Percentiles rank a stretch among this genome's conserved stretches.
Evolutionary conservation across 2,113 vertebrate genomes (phyloP).

Genomic region (Osmerus mordax): DNA sequence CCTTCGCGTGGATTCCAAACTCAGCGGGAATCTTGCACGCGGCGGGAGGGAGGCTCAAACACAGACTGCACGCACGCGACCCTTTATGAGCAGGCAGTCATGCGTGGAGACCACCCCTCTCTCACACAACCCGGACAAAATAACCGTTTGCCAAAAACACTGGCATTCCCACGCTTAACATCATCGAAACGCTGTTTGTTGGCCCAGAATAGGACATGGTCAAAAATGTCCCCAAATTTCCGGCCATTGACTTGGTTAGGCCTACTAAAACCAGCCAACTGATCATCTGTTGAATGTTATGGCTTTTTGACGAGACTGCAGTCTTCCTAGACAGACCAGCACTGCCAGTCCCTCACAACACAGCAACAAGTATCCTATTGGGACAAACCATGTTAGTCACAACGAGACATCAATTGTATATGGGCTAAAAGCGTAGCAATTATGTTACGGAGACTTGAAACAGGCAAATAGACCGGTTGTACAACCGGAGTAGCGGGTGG

Average conservation of each 20-base stretch:
- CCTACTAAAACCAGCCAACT: too few relatives aligned
- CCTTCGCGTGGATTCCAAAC: slow-evolving; percentile 2
- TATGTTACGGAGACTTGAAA: too few relatives aligned
- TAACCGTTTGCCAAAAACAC: slow-evolving; percentile 11
- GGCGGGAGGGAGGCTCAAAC: slow-evolving; percentile 19
- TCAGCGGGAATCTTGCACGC: neutral
- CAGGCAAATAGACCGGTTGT: too few relatives aligned
- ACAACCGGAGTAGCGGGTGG: too few relatives aligned
- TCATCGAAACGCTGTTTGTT: neutral
- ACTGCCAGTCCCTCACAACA: neutral
- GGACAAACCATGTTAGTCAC: too few relatives aligned
- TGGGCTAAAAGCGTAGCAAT: too few relatives aligned
- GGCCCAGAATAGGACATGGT: neutral
- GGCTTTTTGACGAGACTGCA: too few relatives aligned
- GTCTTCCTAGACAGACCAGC: neutral
- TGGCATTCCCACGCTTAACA: slow-evolving; percentile 6
- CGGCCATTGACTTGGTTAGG: neutral
- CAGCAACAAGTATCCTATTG: neutral
- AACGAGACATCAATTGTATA: too few relatives aligned
- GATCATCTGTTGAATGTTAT: too few relatives aligned
- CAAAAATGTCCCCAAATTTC: neutral
- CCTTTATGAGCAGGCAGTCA: slow-evolving; percentile 26
- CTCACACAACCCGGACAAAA: slow-evolving; percentile 12
- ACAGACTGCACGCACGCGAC: slow-evolving; percentile 30
- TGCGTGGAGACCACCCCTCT: slow-evolving; percentile 21